Base-by-base conservation (phyloP, 2,888 invertebrate genomes). In the Polylopha cassiicola region DNA sequence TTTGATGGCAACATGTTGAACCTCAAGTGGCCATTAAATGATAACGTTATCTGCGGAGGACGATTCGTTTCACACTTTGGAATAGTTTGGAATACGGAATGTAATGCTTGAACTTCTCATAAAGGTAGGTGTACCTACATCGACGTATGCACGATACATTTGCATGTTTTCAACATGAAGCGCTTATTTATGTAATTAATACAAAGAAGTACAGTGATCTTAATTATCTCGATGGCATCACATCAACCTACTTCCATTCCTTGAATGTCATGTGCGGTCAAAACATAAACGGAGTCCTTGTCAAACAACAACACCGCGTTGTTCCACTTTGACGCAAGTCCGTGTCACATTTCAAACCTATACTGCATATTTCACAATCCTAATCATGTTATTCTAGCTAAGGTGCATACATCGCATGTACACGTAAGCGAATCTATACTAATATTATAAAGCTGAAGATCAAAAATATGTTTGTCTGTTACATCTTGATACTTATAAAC, bases 11-110 rank as follows among this genome's bases (percentile, higher is more conserved):
- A 61, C 61, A 60, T 53, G 66, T 65, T 62, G 59, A 54, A 59
- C 47, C 53, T 61, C 56, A 66, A 75, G 68, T 73, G 75, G 68
- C 68, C 69, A 77, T 77, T 78, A 73, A 58, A 57, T 65, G 77
- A 79, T 78, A 75, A 72, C 57, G 64, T 65, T 76, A 78, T 79
- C 76, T 47, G 46, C 43, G 50, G 51, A 50, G 51, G 67, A 65
- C 66, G 74, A 74, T 75, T 66, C 61, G 64, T 71, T 78, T 80
- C 70, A 74, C 78, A 62, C 73, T 24, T 30, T 54, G 55, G 63
- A 55, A 61, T 61, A 58, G 56, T 58, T 58, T 59, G 53, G 52
- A 55, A 61, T 58, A 20, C 15, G 23, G 27, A 38, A 30, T 30
- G 23, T 29, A 24, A n/a, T n/a, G n/a, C n/a, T n/a, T n/a, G n/a